Conservation (phyloP, 2,888 invertebrate species). For the Cantharis flavilabris region DNA sequence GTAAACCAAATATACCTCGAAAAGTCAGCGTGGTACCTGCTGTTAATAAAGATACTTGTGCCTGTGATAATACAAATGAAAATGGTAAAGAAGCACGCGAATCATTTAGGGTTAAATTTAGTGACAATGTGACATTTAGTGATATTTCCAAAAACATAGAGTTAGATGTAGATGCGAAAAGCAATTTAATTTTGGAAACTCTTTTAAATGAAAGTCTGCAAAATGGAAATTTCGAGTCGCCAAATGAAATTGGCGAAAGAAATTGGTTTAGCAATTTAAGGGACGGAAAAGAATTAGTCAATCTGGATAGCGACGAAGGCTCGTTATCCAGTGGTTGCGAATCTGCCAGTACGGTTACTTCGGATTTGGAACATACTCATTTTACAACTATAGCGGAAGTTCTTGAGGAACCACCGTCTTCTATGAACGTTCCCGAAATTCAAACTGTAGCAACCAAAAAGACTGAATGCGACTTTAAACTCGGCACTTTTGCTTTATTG, state of each 20-base stretch:
- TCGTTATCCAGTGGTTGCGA: slow-evolving; percentile 82
- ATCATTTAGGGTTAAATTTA: slow-evolving; percentile 20
- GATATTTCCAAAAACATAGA: slow-evolving; percentile 15
- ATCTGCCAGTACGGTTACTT: slow-evolving; percentile 74
- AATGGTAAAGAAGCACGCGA: not conserved
- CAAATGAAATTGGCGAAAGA: slow-evolving; percentile 42
- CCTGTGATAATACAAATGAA: slow-evolving; percentile 27
- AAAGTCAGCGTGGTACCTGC: slow-evolving; percentile 15
- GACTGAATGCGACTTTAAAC: slow-evolving; percentile 54
- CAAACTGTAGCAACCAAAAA: slow-evolving; percentile 39
- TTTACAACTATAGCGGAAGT: slow-evolving; percentile 33
- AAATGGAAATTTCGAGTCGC: slow-evolving; percentile 46
- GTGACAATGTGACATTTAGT: slow-evolving; percentile 19
- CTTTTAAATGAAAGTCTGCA: slow-evolving; percentile 47
- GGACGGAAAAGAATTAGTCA: slow-evolving; percentile 56
- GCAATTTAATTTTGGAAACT: slow-evolving; percentile 48
- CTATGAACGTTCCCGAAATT: slow-evolving; percentile 35
- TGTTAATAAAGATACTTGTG: slow-evolving; percentile 16
- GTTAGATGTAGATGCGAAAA: slow-evolving; percentile 41
- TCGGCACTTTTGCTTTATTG: slow-evolving; percentile 51
- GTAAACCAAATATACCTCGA: slow-evolving; percentile 2
- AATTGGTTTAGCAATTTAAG: slow-evolving; percentile 49
- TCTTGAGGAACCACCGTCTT: slow-evolving; percentile 28
- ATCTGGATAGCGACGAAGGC: slow-evolving; percentile 72
- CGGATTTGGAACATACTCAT: slow-evolving; percentile 57